Base-by-base conservation (phyloP, 2,797 vertebrate genomes). In the Atherinosoma microstoma region DNA sequence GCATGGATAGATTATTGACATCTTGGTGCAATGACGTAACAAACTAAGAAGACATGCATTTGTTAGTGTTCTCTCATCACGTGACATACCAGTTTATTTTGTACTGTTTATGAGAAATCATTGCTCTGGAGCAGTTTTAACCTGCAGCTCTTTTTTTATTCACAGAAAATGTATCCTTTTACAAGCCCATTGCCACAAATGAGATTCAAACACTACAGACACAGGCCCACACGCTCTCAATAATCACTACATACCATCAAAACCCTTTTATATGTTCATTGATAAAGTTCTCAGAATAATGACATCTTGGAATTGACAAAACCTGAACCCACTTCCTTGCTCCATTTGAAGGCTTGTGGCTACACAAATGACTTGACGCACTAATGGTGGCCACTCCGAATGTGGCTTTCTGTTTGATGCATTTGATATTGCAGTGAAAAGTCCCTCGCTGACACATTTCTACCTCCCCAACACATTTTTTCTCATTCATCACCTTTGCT, bases 11-110 rank as follows among this genome's bases (percentile, higher is more conserved):
- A 78, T 62, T 73, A 59, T 72, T 8, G 11, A 35, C 63, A 67
- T 73, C 57, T 56, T 51, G 64, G 60, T 77, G 80, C 83, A 76
- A 84, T 64, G 45, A 60, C 49, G 73, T 64, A 73, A 84, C 64
- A 40, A 77, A 70, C 16, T 65, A 45, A 47, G 32, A 75, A 45
- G 64, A 77, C 75, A 75, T 29, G 35, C 56, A 72, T 75, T 12
- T 60, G 63, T 76, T 59, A 78, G 51, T 67, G 16, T 70, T 58
- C 35, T 78, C 38, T 51, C 15, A 63, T 40, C 51, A 49, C 64
- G 74, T 83, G 81, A 85, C 70, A 67, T 38, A 70, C 3, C 35
- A 6, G 35, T 4, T 73, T 27, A 27, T 71, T 34, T 76, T 68
- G 64, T 64, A 75, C 67, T n/a, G 20, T 63, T 73, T 16, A 32